These are phyloP conservation scores for Bungarus multicinctus DNA, from an alignment of 2,113 vertebrate species.

Conservation along the genomic window DNA sequence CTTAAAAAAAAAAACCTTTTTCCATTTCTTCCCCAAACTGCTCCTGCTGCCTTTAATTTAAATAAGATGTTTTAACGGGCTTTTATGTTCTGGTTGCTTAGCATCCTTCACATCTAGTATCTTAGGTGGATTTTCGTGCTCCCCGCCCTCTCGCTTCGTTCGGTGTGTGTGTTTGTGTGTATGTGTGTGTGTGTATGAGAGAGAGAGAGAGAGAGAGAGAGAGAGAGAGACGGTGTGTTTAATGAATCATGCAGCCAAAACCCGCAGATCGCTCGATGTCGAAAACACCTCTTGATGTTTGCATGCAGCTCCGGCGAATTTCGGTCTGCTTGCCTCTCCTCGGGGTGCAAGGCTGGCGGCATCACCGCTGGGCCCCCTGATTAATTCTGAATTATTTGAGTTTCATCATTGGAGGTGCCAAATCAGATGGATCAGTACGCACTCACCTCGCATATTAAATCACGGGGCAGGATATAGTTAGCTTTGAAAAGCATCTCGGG, in stretches of 20 bases:
- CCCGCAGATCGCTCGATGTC: slow-evolving; percentile 12
- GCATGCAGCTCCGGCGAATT: neutral
- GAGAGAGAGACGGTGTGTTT: slow-evolving; percentile 15
- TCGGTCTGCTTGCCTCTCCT: neutral
- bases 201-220: slow-evolving; percentile 7
- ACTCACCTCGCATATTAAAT: neutral
- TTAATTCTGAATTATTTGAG: neutral
- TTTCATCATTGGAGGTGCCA: neutral
- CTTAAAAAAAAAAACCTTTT: too few species aligned
- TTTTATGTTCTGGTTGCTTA: slow-evolving; percentile 35
- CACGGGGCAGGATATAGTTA: neutral
- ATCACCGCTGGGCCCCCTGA: neutral
- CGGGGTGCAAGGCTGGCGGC: neutral
- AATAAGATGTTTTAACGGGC: slow-evolving; percentile 42
- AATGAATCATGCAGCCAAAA: slow-evolving; percentile 41
- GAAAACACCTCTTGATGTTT: slow-evolving; percentile 20
- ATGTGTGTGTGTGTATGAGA: too few species aligned
- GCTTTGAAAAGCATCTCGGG: too few species aligned
- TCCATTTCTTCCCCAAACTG: neutral
- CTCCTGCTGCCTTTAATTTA: slow-evolving; percentile 29
- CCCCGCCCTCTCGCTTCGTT: neutral
- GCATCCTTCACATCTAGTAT: slow-evolving; percentile 15
- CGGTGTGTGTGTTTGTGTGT: too few species aligned
- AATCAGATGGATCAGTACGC: neutral
- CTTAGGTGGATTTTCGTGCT: neutral